Conservation (phyloP, 2,113 vertebrate genomes). For the Macroglossus sobrinus region DNA sequence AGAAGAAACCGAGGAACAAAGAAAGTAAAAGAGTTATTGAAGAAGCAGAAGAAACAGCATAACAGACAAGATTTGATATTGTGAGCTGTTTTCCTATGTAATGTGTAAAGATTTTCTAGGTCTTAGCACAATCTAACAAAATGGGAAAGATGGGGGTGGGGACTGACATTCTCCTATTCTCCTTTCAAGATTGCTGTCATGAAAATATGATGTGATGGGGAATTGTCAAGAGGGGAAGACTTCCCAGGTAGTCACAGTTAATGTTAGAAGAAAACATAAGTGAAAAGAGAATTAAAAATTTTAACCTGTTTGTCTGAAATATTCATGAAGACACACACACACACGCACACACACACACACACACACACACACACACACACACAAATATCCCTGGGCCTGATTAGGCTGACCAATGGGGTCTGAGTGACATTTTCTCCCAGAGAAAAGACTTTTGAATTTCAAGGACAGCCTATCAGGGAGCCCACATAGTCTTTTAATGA, state of each 20-base stretch:
- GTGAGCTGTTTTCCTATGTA: neutral
- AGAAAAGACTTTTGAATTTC: constrained; percentile 73
- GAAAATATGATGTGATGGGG: neutral
- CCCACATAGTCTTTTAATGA: constrained; percentile 56
- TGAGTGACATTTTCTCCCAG: constrained; percentile 71
- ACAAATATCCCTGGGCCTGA: constrained; percentile 75
- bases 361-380: constrained; percentile 50
- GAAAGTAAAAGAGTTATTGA: neutral
- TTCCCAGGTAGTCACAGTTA: neutral
- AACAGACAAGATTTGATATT: neutral
- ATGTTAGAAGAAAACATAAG: neutral
- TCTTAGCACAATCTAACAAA: neutral
- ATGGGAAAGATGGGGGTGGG: neutral
- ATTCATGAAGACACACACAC: neutral
- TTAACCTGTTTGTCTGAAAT: neutral
- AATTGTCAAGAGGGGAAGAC: neutral
- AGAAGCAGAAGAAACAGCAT: neutral
- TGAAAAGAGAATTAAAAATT: constrained; percentile 23
- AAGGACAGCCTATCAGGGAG: constrained; percentile 59
- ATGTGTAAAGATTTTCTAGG: neutral
- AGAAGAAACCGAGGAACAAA: neutral
- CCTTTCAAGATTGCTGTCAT: neutral
- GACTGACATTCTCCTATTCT: neutral
- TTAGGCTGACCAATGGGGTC: constrained; percentile 79
- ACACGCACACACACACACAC: constrained; percentile 49